These are phyloP conservation scores for Panurus biarmicus DNA, from an alignment of 2,113 vertebrate species.

Conservation along the genomic window DNA sequence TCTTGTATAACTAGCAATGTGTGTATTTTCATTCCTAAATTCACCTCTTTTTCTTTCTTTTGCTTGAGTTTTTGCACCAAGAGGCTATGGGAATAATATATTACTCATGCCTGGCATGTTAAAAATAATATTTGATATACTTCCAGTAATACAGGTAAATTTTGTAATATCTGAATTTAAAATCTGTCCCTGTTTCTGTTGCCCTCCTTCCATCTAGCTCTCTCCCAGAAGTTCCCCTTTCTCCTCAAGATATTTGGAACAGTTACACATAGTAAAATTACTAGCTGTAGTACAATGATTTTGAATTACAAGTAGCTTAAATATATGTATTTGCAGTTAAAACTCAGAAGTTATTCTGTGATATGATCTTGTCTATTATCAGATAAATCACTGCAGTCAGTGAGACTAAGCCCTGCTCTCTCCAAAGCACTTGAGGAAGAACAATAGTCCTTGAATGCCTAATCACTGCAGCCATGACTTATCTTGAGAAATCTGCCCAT, in stretches of 20 bases:
- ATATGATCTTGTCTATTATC: neutral
- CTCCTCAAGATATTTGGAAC: neutral
- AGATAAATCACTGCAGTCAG: neutral
- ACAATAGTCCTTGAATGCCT: neutral
- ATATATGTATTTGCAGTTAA: neutral
- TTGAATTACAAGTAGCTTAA: neutral
- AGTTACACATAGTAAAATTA: neutral
- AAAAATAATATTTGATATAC: neutral
- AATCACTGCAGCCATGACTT: neutral
- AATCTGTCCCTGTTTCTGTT: neutral
- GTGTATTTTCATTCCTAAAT: neutral
- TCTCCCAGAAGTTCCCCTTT: neutral
- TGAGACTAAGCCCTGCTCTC: neutral
- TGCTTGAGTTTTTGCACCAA: neutral
- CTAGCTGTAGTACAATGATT: neutral
- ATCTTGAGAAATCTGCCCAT: neutral
- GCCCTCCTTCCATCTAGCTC: neutral
- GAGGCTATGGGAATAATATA: neutral
- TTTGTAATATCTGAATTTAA: neutral
- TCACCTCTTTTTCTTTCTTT: neutral
- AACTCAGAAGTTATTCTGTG: neutral
- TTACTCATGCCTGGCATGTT: neutral
- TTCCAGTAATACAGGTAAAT: neutral
- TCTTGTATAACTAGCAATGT: neutral
- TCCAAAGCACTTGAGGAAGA: neutral